A percentile compares a stretch with the other conserved stretches of the same genome.
phyloP scores from a whole-genome alignment of 2,113 vertebrate genomes.

The Amblyornis subalaris region DNA sequence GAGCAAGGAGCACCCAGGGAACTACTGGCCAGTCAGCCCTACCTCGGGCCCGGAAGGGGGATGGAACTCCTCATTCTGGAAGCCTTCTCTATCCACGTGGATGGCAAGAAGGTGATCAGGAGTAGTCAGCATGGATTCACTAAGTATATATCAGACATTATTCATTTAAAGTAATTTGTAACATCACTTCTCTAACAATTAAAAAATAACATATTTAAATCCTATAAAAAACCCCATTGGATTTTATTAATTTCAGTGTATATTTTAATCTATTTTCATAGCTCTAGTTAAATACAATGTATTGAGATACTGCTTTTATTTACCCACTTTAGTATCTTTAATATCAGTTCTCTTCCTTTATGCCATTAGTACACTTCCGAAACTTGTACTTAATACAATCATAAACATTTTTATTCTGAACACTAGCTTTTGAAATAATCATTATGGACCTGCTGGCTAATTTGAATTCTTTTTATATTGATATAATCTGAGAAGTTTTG shows the following conservation, averaged over 20 bases:
- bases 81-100: neutral
- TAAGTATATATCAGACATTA: neutral
- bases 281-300: neutral
- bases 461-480: constrained; percentile 41
- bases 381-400: constrained; percentile 51
- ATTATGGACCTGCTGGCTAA: constrained; percentile 54
- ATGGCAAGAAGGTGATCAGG: neutral
- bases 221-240: neutral
- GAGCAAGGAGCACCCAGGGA: neutral
- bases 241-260: neutral
- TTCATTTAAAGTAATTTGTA: neutral
- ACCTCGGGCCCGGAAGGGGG: neutral
- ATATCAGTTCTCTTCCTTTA: constrained; percentile 25
- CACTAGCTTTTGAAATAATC: constrained; percentile 61
- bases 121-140: neutral
- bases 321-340: constrained; percentile 19
- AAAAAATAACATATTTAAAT: neutral
- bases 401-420: constrained; percentile 47
- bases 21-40: neutral
- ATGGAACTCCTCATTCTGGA: neutral
- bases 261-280: neutral
- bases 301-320: neutral
- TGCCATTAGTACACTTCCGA: constrained; percentile 19
- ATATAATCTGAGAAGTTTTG: constrained; percentile 53
- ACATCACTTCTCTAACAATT: neutral